These are phyloP conservation scores for Pangasius djambal DNA, from an alignment of 2,797 vertebrate species.

Conservation along the genomic window DNA sequence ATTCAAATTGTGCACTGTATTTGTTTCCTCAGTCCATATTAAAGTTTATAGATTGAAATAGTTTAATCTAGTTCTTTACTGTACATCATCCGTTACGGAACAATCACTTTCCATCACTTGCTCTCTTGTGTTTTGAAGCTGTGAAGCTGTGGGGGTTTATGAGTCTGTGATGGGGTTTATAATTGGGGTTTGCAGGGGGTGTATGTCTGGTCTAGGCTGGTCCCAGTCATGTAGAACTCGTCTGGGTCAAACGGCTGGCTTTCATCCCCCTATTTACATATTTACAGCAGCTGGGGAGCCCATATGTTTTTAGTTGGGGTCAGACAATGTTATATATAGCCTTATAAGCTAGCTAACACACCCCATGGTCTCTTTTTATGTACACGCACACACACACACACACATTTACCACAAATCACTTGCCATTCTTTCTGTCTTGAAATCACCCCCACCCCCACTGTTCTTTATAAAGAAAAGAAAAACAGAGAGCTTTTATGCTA, in stretches of 20 bases:
- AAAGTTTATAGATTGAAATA: background rate
- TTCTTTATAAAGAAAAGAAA: slow-evolving; percentile 54
- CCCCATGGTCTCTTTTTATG: slow-evolving; percentile 35
- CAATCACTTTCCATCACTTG: slow-evolving; percentile 12
- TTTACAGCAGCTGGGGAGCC: slow-evolving; percentile 67
- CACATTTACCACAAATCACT: slow-evolving; percentile 53
- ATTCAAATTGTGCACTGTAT: background rate
- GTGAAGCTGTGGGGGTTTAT: slow-evolving; percentile 31
- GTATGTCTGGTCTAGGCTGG: slow-evolving; percentile 53
- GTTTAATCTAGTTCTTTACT: background rate
- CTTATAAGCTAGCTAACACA: slow-evolving; percentile 42
- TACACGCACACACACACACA: slow-evolving; percentile 28
- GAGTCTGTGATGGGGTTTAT: slow-evolving; percentile 16
- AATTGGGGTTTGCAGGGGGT: slow-evolving; percentile 7
- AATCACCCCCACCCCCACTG: slow-evolving; percentile 17
- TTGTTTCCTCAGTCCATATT: background rate
- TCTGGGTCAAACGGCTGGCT: slow-evolving; percentile 56
- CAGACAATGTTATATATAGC: slow-evolving; percentile 62
- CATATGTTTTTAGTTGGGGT: slow-evolving; percentile 66
- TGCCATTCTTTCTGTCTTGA: slow-evolving; percentile 48
- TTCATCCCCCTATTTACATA: slow-evolving; percentile 66
- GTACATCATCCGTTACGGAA: background rate
- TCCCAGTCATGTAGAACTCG: slow-evolving; percentile 48
- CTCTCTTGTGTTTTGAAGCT: slow-evolving; percentile 16
- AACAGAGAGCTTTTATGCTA: slow-evolving; percentile 76